Evolutionary conservation across 35 echinoderm and acorn worm species (phyloP).

Genomic region (Patiria miniata): DNA sequence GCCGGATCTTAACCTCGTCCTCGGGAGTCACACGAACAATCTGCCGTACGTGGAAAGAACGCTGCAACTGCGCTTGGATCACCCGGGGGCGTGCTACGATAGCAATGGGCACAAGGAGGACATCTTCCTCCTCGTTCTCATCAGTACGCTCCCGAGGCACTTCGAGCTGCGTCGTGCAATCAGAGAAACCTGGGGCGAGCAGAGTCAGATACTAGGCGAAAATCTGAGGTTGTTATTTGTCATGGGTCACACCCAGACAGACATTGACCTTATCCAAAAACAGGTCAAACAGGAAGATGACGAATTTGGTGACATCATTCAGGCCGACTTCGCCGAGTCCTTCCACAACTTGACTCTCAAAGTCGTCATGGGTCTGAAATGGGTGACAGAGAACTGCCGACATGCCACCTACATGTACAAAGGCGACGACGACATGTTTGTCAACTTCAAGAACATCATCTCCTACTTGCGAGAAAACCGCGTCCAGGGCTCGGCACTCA

Average conservation of each 20-base stretch:
- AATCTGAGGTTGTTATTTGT: slow-evolving; percentile 70
- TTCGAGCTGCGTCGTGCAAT: slow-evolving; percentile 81
- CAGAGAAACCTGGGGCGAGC: slow-evolving; percentile 79
- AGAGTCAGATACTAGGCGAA: slow-evolving; percentile 39
- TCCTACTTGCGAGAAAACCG: slow-evolving; percentile 45
- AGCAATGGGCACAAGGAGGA: slow-evolving; percentile 43
- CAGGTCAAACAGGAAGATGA: slow-evolving; percentile 79
- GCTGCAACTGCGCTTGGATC: slow-evolving; percentile 60
- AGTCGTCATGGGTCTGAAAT: slow-evolving; percentile 76
- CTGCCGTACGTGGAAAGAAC: slow-evolving; percentile 50
- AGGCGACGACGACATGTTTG: slow-evolving; percentile 96
- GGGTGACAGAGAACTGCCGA: slow-evolving; percentile 76
- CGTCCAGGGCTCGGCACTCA: slow-evolving; percentile 46
- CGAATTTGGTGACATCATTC: slow-evolving; percentile 77
- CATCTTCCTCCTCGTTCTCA: slow-evolving; percentile 73
- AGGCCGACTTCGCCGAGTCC: slow-evolving; percentile 76
- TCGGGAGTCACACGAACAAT: slow-evolving; percentile 56
- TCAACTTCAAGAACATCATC: slow-evolving; percentile 88
- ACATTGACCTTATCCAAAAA: slow-evolving; percentile 70
- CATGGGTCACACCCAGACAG: slow-evolving; percentile 80
- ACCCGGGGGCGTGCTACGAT: slow-evolving; percentile 63
- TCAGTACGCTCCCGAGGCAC: slow-evolving; percentile 75
- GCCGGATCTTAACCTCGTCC: slow-evolving; percentile 70
- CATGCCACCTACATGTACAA: slow-evolving; percentile 88
- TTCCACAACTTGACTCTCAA: slow-evolving; percentile 91